Percentiles rank a stretch among this genome's conserved stretches.
phyloP scores from a whole-genome alignment of 2,113 vertebrate species.

The Thymallus thymallus region DNA sequence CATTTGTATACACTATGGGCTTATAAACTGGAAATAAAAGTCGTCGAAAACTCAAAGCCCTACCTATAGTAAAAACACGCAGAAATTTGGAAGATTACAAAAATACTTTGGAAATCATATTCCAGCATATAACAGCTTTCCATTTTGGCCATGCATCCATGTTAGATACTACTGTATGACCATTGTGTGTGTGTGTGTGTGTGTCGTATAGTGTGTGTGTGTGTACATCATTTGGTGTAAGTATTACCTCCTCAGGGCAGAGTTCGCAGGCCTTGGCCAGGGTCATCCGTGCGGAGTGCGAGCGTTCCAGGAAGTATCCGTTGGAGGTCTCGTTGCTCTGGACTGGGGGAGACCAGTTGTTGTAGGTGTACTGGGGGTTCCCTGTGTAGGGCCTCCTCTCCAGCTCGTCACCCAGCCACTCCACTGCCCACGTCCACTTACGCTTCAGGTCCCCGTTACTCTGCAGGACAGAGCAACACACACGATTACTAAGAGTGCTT shows the following conservation, averaged over 20 bases:
- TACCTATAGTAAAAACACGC: conserved; percentile 45
- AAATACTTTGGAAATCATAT: background rate
- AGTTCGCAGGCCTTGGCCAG: conserved; percentile 99
- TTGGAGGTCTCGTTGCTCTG: conserved; percentile 99
- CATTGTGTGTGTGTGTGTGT: background rate
- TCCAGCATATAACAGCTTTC: background rate
- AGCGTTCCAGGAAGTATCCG: conserved; percentile 98
- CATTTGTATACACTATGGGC: conserved; percentile 15
- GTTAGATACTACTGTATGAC: background rate
- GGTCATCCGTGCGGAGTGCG: conserved; percentile 98
- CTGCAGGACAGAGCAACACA: conserved; percentile 61
- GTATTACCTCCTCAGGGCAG: conserved; percentile 94
- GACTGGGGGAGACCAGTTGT: conserved; percentile 98
- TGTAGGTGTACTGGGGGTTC: conserved; percentile 97
- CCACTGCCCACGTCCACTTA: conserved; percentile 99
- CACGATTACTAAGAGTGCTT: background rate
- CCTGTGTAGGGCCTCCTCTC: conserved; percentile 95
- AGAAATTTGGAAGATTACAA: background rate
- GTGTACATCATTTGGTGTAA: background rate
- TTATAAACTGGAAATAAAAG: conserved; percentile 27
- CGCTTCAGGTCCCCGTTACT: conserved; percentile 98
- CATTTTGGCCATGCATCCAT: background rate
- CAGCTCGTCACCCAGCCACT: conserved; percentile 97
- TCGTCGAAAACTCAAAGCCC: conserved; percentile 60
- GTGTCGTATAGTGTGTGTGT: background rate